Evolutionary conservation across 2,113 vertebrate species (phyloP).

Genomic region (Campylomormyrus tamandua): DNA sequence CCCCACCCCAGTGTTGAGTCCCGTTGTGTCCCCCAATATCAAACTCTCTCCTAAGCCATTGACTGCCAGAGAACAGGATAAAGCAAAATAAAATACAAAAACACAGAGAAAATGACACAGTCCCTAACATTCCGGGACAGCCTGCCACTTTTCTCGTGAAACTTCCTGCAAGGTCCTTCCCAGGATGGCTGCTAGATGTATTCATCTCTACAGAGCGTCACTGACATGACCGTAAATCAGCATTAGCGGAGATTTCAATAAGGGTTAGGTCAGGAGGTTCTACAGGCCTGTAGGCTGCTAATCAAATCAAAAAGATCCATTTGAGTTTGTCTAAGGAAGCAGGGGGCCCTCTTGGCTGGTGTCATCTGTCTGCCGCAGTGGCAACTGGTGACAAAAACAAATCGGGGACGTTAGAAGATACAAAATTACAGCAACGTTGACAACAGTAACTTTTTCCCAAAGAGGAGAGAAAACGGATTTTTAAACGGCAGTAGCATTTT

Average conservation of each 20-base stretch:
- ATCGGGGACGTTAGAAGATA: not conserved
- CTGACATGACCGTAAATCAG: not conserved
- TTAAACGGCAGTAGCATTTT: not conserved
- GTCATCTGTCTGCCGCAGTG: not conserved
- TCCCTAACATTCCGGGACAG: not conserved
- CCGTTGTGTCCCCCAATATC: not conserved
- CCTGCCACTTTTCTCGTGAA: not conserved
- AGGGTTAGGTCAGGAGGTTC: not conserved
- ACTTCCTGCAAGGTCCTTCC: not conserved
- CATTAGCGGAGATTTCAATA: not conserved
- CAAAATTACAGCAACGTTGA: not conserved
- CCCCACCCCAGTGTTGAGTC: not conserved
- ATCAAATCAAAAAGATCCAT: not conserved
- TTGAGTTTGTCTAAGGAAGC: not conserved
- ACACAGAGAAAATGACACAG: not conserved
- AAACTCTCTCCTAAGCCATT: not conserved
- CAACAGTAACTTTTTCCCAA: not conserved
- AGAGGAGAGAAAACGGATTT: not conserved
- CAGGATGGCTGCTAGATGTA: not conserved
- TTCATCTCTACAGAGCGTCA: not conserved
- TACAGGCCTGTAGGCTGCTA: not conserved
- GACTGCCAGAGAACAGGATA: not conserved
- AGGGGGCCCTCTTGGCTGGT: not conserved
- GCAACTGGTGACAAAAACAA: not conserved
- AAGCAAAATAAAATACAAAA: not conserved